Percentiles rank a stretch among this genome's conserved stretches.
Evolutionary conservation across 2,797 vertebrate genomes (phyloP).

Genomic region (Ctenosaura bakeri): DNA sequence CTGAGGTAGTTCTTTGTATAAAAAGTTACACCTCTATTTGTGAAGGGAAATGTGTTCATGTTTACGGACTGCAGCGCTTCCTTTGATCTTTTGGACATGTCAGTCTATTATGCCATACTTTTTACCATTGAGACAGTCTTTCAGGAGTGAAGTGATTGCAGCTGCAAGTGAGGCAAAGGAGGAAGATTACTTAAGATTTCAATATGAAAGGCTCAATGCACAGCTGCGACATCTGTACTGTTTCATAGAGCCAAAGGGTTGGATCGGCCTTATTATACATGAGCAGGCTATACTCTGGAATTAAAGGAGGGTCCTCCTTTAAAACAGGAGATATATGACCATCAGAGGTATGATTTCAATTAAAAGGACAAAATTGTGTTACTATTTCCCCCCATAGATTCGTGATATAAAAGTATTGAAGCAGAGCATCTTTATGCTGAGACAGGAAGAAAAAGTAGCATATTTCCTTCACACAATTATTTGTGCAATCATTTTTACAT

Average conservation of each 20-base stretch:
- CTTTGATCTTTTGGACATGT: slow-evolving; percentile 38
- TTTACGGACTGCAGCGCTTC: background rate
- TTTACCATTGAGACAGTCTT: background rate
- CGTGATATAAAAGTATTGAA: too few relatives aligned
- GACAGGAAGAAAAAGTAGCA: background rate
- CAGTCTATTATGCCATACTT: background rate
- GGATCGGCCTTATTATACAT: background rate
- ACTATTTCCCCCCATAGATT: background rate
- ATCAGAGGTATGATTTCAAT: background rate
- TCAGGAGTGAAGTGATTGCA: background rate
- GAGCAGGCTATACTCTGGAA: background rate
- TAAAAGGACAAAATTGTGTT: background rate
- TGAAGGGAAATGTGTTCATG: background rate
- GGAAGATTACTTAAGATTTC: slow-evolving; percentile 27
- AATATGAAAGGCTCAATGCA: slow-evolving; percentile 13
- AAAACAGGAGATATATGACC: background rate
- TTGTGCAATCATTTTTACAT: background rate
- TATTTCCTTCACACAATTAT: background rate
- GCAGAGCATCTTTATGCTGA: background rate
- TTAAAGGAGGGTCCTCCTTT: background rate
- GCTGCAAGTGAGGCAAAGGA: slow-evolving; percentile 1
- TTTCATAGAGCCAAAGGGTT: background rate
- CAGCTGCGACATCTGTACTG: background rate
- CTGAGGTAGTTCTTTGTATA: background rate
- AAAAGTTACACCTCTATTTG: slow-evolving; percentile 8